Conservation (phyloP, 1,140 invertebrate species). For the Drosophila biarmipes region DNA sequence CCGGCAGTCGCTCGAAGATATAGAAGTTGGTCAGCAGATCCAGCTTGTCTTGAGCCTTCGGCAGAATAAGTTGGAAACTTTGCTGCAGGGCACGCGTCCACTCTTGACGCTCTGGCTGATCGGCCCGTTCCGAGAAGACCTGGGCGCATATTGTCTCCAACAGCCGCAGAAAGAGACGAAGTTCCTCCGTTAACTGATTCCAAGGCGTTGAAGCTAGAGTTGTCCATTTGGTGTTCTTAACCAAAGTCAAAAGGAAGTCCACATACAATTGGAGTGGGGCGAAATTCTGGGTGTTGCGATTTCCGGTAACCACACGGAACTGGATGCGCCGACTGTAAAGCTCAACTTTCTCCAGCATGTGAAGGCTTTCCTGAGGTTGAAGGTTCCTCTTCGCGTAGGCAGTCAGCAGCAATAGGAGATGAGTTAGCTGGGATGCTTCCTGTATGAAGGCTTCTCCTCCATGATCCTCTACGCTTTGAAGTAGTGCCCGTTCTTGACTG, state of each 20-base stretch:
- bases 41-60: conserved; percentile 84
- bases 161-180: conserved; percentile 54
- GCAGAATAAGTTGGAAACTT: conserved; percentile 83
- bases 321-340: conserved; percentile 36
- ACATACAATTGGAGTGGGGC: conserved; percentile 66
- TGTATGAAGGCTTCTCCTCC: conserved; percentile 51
- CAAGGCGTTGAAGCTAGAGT: conserved; percentile 34
- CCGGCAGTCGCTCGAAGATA: conserved; percentile 55
- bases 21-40: conserved; percentile 85
- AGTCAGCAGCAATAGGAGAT: conserved; percentile 71
- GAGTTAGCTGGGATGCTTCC: conserved; percentile 56
- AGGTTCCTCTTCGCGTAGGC: conserved; percentile 57
- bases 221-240: conserved; percentile 53
- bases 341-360: conserved; percentile 51
- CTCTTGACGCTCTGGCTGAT: conserved; percentile 30
- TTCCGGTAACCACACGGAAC: conserved; percentile 24
- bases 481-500: conserved; percentile 42
- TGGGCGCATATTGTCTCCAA: conserved; percentile 37
- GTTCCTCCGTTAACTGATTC: conserved; percentile 45
- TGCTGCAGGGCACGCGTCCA: conserved; percentile 60
- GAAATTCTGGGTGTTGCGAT: conserved; percentile 1
- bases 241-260: conserved; percentile 63
- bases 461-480: conserved; percentile 63
- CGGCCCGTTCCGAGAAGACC: conserved; percentile 13
- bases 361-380: conserved; percentile 38